Evolutionary conservation across 2,888 invertebrate genomes (phyloP).

Genomic region (Nymphalis c-album): DNA sequence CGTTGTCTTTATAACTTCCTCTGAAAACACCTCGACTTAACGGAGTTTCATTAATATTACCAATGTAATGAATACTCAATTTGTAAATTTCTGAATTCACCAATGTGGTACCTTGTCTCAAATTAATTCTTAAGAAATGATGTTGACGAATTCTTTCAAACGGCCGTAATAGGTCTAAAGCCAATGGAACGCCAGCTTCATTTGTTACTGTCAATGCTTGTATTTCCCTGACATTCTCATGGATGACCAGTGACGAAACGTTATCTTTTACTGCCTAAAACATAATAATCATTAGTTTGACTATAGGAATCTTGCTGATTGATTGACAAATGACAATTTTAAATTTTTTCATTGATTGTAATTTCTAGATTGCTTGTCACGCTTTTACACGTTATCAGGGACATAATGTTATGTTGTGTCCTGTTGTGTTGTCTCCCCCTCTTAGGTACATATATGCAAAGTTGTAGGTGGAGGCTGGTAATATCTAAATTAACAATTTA

Average conservation of each 20-base stretch:
- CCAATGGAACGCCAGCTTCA: conserved; percentile 41
- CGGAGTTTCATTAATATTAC: conserved; percentile 74
- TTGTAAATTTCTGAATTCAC: conserved; percentile 49
- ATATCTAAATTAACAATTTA: not conserved
- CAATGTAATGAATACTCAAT: conserved; percentile 59
- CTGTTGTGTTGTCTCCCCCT: too few species aligned
- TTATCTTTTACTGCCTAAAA: conserved; percentile 57
- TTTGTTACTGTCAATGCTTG: conserved; percentile 47
- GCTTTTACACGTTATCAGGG: too few species aligned
- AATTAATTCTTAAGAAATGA: conserved; percentile 64
- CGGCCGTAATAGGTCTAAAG: conserved; percentile 44
- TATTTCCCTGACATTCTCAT: conserved; percentile 67
- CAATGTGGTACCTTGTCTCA: conserved; percentile 53
- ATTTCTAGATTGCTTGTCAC: too few species aligned
- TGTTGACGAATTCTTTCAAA: conserved; percentile 56
- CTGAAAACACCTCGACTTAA: conserved; percentile 71
- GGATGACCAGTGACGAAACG: conserved; percentile 54
- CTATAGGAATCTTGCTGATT: too few species aligned
- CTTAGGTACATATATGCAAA: too few species aligned
- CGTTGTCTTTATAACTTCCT: conserved; percentile 60
- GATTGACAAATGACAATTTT: too few species aligned
- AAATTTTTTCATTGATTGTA: too few species aligned
- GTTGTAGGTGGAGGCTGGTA: too few species aligned
- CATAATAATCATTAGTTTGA: not conserved
- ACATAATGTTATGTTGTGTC: too few species aligned